phyloP scores from a whole-genome alignment of 1,140 invertebrate species.

The Marisa cornuarietis region DNA sequence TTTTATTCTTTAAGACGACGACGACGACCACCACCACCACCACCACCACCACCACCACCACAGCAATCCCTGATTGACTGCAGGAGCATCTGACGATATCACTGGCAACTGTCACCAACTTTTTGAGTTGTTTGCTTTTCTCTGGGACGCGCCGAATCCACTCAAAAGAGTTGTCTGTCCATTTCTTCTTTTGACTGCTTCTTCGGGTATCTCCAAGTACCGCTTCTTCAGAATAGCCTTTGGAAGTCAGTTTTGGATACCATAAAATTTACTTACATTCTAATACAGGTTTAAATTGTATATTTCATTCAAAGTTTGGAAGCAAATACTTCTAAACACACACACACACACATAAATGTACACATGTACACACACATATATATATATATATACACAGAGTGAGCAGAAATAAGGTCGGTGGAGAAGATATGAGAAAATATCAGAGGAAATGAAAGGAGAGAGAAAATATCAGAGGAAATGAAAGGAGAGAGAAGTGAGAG shows the following conservation, averaged over 20 bases:
- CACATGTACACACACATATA: too few species aligned
- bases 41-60: too few species aligned
- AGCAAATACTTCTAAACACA: not conserved
- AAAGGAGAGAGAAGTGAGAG: not conserved
- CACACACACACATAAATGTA: too few species aligned
- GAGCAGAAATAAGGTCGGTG: not conserved
- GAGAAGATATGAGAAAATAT: not conserved
- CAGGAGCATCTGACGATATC: too few species aligned
- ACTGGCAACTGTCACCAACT: too few species aligned
- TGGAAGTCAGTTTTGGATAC: too few species aligned
- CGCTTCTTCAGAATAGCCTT: not conserved
- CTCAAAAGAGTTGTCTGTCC: not conserved
- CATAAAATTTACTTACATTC: too few species aligned
- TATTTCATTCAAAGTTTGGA: not conserved
- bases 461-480: too few species aligned
- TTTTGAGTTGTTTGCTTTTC: not conserved
- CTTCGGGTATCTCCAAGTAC: not conserved
- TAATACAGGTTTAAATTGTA: not conserved
- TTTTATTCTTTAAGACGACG: too few species aligned
- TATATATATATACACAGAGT: too few species aligned
- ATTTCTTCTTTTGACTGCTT: not conserved
- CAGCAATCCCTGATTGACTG: too few species aligned
- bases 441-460: not conserved
- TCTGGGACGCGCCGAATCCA: not conserved
- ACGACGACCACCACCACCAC: too few species aligned